phyloP scores from a whole-genome alignment of 2,113 vertebrate genomes.

The Oryzias woworae region DNA sequence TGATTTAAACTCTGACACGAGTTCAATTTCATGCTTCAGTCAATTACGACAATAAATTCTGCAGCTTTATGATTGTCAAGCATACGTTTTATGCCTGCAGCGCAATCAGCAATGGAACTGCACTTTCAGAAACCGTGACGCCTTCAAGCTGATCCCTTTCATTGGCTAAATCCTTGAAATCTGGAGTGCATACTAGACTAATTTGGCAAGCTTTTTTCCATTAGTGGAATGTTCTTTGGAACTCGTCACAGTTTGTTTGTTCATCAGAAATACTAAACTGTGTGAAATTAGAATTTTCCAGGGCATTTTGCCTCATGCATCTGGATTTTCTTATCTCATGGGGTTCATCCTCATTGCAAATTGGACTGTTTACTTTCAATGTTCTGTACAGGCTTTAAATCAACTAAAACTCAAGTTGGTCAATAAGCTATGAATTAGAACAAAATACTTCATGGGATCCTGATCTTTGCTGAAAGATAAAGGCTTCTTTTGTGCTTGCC shows the following conservation, averaged over 20 bases:
- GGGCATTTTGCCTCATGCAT: slow-evolving; percentile 15
- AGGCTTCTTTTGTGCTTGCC: too few species aligned
- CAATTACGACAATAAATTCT: slow-evolving; percentile 12
- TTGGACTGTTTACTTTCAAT: slow-evolving; percentile 46
- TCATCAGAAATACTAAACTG: slow-evolving; percentile 16
- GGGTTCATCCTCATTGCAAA: slow-evolving; percentile 18
- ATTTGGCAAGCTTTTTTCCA: neutral
- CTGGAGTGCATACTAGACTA: neutral
- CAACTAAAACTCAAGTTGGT: neutral
- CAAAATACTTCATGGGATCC: too few species aligned
- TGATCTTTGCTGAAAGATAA: too few species aligned
- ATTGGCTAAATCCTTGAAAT: neutral
- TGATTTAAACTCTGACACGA: slow-evolving; percentile 2
- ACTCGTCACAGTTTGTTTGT: slow-evolving; percentile 24
- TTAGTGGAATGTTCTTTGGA: slow-evolving; percentile 1
- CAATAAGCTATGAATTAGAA: neutral
- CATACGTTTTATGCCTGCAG: slow-evolving; percentile 14
- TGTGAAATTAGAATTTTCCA: slow-evolving; percentile 42
- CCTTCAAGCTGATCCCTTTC: slow-evolving; percentile 9
- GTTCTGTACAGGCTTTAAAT: slow-evolving; percentile 20
- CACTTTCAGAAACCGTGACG: neutral
- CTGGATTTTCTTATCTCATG: slow-evolving; percentile 25
- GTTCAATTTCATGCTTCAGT: slow-evolving; percentile 12
- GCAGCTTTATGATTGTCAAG: neutral
- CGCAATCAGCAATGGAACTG: neutral